These are phyloP conservation scores for Harpegnathos saltator DNA, from an alignment of 1,140 invertebrate genomes.

Conservation along the genomic window DNA sequence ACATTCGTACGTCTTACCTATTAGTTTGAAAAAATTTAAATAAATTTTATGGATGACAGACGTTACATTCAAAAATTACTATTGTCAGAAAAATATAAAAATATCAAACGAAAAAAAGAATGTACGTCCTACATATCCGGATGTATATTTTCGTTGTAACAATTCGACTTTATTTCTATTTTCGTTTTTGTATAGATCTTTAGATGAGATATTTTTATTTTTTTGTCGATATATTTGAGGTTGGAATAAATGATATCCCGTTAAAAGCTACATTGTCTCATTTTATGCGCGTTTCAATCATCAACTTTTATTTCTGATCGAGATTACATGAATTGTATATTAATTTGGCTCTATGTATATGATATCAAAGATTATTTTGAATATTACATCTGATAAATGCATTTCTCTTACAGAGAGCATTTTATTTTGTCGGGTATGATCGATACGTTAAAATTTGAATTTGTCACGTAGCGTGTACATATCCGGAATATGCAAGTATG, in stretches of 20 bases:
- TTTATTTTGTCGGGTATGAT: not conserved
- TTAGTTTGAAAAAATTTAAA: conserved; percentile 3
- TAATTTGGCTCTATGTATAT: too few species aligned
- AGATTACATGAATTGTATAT: not conserved
- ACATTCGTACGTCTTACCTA: not conserved
- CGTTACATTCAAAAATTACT: not conserved
- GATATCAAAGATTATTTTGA: not conserved
- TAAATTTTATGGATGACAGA: not conserved
- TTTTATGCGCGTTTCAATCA: not conserved
- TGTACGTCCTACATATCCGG: too few species aligned
- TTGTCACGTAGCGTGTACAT: too few species aligned
- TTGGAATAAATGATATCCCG: not conserved
- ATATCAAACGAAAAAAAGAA: conserved; percentile 5
- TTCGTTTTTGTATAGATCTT: too few species aligned
- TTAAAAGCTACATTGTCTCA: not conserved
- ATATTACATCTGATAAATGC: not conserved
- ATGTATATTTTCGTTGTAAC: too few species aligned
- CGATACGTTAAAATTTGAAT: too few species aligned
- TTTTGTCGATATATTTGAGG: not conserved
- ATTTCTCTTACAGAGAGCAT: not conserved
- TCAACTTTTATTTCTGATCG: not conserved
- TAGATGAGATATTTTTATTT: not conserved
- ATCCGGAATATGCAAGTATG: not conserved
- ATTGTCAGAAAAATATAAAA: not conserved
- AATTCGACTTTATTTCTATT: too few species aligned